Percentiles rank a stretch among this genome's conserved stretches.
Conservation (phyloP, 2,888 invertebrate species). For the Anthophora plumipes region DNA sequence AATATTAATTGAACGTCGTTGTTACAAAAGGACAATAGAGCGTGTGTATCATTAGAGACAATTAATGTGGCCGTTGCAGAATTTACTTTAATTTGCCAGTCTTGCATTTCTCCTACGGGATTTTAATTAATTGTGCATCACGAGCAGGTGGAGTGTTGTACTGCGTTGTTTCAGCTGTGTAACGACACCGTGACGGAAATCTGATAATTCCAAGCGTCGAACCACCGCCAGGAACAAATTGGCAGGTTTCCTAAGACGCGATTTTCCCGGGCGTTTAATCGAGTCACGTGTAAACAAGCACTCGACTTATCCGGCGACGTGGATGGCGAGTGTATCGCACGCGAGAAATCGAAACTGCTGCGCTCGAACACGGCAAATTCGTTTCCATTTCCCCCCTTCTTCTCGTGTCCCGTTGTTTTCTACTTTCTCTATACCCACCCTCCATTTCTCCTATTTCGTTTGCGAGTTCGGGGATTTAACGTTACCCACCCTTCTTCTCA, state of each 20-base stretch:
- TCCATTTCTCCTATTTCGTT: no score
- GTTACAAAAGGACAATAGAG: background rate
- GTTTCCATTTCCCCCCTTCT: background rate
- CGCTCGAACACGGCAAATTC: constrained; percentile 24
- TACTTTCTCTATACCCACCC: background rate
- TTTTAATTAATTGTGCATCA: constrained; percentile 30
- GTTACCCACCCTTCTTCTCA: background rate
- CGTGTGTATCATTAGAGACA: constrained; percentile 4
- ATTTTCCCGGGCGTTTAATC: constrained; percentile 63
- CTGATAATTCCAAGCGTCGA: constrained; percentile 19
- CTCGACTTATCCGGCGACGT: constrained; percentile 45
- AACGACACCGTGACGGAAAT: constrained; percentile 8
- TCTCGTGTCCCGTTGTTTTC: background rate
- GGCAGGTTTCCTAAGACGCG: constrained; percentile 28
- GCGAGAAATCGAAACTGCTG: constrained; percentile 55
- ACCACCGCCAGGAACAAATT: constrained; percentile 21
- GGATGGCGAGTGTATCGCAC: constrained; percentile 33
- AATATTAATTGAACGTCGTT: constrained; percentile 28
- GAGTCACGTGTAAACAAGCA: constrained; percentile 62
- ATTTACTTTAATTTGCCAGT: constrained; percentile 19
- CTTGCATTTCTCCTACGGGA: background rate
- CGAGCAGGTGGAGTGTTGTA: background rate
- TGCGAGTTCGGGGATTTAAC: background rate
- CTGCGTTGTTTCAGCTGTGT: background rate
- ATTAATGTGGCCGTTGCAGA: constrained; percentile 6